These are phyloP conservation scores for Nasua narica DNA, from an alignment of 2,797 vertebrate species.

Conservation along the genomic window DNA sequence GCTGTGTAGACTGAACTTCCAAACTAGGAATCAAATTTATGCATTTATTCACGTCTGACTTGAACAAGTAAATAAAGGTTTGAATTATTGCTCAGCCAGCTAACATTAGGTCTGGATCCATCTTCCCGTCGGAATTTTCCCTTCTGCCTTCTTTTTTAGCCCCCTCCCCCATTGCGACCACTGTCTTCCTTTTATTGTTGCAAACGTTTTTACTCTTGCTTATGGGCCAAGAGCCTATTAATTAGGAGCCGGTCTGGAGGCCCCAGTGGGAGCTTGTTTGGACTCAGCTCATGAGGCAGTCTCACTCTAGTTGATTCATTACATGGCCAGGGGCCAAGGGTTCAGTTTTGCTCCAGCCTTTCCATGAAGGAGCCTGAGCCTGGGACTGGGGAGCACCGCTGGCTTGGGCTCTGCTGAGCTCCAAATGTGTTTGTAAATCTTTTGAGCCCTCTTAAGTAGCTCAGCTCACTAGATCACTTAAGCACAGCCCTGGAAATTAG, in stretches of 20 bases:
- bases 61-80: slow-evolving; percentile 39
- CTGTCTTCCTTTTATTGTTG: background rate
- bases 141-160: background rate
- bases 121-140: background rate
- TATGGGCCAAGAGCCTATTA: slow-evolving; percentile 28
- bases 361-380: slow-evolving; percentile 1
- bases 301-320: slow-evolving; percentile 49
- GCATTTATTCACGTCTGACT: slow-evolving; percentile 28
- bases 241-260: slow-evolving; percentile 37
- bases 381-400: background rate
- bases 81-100: background rate
- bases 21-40: slow-evolving; percentile 13
- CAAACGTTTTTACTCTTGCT: slow-evolving; percentile 8
- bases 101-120: slow-evolving; percentile 16
- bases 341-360: background rate
- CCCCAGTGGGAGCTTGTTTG: slow-evolving; percentile 30
- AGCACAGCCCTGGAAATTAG: slow-evolving; percentile 38
- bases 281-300: background rate
- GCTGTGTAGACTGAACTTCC: background rate
- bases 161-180: background rate
- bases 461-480: background rate
- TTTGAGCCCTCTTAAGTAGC: slow-evolving; percentile 55
- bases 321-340: slow-evolving; percentile 19
- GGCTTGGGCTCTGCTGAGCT: slow-evolving; percentile 26
- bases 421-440: slow-evolving; percentile 57